phyloP scores from a whole-genome alignment of 1,140 invertebrate genomes.

The Meteorus sp. region DNA sequence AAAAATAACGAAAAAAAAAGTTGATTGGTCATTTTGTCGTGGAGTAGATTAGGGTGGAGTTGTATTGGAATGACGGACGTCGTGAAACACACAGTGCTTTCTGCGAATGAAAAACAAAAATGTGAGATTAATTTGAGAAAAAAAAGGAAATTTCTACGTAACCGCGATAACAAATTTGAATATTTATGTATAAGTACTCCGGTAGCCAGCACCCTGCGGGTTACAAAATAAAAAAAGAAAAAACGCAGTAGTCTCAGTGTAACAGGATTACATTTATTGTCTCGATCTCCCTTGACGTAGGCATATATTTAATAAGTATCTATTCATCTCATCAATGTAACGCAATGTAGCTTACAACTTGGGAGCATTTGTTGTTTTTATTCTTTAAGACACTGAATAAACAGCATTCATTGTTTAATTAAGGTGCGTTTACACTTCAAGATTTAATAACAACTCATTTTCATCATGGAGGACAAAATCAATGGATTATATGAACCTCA shows the following conservation, averaged over 20 bases:
- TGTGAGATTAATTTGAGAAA: not conserved
- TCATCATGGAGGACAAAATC: too few species aligned
- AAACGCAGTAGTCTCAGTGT: conserved; percentile 57
- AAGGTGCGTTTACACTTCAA: conserved; percentile 35
- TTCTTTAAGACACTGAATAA: conserved; percentile 19
- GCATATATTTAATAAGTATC: conserved; percentile 45
- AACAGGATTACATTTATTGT: conserved; percentile 61
- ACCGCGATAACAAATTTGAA: conserved; percentile 25
- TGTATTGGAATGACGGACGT: not conserved
- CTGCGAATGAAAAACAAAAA: conserved; percentile 24
- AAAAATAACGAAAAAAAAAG: conserved; percentile 1
- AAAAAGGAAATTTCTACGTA: conserved; percentile 13
- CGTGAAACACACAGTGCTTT: conserved; percentile 26
- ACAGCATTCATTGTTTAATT: conserved; percentile 28
- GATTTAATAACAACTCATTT: conserved; percentile 16
- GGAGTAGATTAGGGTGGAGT: not conserved
- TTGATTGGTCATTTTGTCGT: not conserved
- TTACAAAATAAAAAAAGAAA: conserved; percentile 54
- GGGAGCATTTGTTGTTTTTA: conserved; percentile 39
- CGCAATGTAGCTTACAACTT: conserved; percentile 49
- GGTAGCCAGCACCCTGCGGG: conserved; percentile 57
- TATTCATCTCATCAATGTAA: conserved; percentile 33
- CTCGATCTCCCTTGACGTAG: conserved; percentile 54
- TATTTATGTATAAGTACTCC: conserved; percentile 47
- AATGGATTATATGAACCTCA: too few species aligned